Evolutionary conservation across 2,797 vertebrate species (phyloP).

Genomic region (Xerus rutilus): DNA sequence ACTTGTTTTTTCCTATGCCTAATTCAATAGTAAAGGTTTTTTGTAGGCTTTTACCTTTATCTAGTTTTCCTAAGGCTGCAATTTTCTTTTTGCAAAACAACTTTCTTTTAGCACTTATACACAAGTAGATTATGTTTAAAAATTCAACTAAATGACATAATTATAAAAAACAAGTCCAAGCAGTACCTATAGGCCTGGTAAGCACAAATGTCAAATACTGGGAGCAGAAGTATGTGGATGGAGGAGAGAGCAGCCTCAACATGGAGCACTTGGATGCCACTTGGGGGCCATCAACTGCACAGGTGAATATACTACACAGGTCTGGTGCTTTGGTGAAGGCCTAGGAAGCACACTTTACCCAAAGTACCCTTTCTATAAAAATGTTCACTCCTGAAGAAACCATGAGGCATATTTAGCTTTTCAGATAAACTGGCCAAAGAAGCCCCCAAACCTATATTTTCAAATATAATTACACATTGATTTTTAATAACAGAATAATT

Average conservation of each 20-base stretch:
- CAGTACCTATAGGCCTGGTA: background rate
- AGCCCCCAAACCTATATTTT: background rate
- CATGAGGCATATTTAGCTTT: background rate
- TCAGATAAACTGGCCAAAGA: background rate
- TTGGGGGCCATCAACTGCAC: background rate
- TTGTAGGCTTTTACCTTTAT: background rate
- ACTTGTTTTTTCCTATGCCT: background rate
- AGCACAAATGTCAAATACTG: background rate
- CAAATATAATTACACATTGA: background rate
- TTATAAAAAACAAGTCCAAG: background rate
- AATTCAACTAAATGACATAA: background rate
- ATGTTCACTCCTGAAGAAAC: background rate
- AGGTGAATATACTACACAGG: fast-evolving
- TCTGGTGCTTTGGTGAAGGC: background rate
- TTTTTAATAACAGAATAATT: background rate
- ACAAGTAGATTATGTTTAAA: background rate
- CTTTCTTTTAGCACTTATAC: background rate
- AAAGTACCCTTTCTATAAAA: background rate
- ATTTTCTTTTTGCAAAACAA: background rate
- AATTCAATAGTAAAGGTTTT: background rate
- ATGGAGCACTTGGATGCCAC: too few species aligned
- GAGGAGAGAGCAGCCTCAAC: background rate
- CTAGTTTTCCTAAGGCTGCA: background rate
- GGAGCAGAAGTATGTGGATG: background rate
- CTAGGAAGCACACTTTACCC: background rate